Percentiles rank a stretch among this genome's conserved stretches.
phyloP scores from a whole-genome alignment of 2,888 invertebrate genomes.

The Polyommatus icarus region DNA sequence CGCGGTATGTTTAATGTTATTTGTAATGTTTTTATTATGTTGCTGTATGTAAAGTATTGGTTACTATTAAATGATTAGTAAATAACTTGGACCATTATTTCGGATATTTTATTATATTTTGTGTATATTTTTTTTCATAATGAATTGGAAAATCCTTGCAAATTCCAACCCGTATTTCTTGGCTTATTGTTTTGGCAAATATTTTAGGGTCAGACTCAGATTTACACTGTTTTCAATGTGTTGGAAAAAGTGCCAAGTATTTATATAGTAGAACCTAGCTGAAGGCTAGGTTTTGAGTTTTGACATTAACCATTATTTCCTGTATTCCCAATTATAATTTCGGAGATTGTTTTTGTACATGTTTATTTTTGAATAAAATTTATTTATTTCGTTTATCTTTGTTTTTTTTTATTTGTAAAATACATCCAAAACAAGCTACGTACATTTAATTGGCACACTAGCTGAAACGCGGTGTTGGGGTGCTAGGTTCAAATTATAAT shows the following conservation, averaged over 20 bases:
- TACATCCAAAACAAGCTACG: no score
- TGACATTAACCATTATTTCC: background rate
- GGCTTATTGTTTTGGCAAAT: no score
- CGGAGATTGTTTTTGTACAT: slow-evolving; percentile 54
- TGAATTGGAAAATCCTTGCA: background rate
- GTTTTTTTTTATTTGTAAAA: slow-evolving; percentile 39
- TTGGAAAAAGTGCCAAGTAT: background rate
- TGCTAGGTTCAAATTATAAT: no score
- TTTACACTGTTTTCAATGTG: background rate
- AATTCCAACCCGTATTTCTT: background rate
- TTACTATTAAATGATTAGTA: slow-evolving; percentile 28
- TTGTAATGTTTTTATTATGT: slow-evolving; percentile 31
- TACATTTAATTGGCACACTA: no score
- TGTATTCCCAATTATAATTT: slow-evolving; percentile 36
- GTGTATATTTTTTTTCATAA: slow-evolving; percentile 32
- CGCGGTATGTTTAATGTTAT: slow-evolving; percentile 21
- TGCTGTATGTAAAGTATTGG: slow-evolving; percentile 33
- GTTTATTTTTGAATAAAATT: slow-evolving; percentile 37
- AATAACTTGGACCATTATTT: slow-evolving; percentile 42
- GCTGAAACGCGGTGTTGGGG: no score
- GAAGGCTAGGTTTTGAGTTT: no score
- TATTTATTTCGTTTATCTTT: slow-evolving; percentile 54
- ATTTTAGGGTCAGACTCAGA: background rate
- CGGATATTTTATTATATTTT: slow-evolving; percentile 39
- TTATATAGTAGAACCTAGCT: background rate